These are phyloP conservation scores for Minunthozetes semirufus DNA, from an alignment of 2,888 invertebrate genomes.

Conservation along the genomic window DNA sequence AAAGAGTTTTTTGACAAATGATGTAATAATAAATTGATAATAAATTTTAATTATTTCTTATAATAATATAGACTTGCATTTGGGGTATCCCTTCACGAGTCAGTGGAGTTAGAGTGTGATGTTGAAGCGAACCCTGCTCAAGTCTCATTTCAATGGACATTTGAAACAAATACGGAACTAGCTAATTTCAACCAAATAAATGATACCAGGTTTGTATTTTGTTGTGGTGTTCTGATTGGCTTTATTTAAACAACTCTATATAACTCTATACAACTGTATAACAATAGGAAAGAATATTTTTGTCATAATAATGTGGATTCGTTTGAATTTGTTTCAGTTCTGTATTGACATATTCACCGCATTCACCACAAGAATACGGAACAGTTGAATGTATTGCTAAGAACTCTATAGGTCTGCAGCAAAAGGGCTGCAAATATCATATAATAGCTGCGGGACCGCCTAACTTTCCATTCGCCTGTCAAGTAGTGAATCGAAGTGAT, in stretches of 20 bases:
- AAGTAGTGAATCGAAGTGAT: constrained; percentile 36
- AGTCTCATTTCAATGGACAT: constrained; percentile 41
- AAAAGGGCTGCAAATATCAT: constrained; percentile 36
- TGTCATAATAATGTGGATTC: too few species aligned
- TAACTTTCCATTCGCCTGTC: constrained; percentile 37
- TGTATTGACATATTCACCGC: constrained; percentile 33
- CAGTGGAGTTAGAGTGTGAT: constrained; percentile 35
- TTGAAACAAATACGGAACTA: constrained; percentile 33
- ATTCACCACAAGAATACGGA: constrained; percentile 36
- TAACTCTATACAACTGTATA: background rate
- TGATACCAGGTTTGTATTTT: constrained; percentile 31
- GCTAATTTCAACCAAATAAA: constrained; percentile 31
- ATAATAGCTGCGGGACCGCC: constrained; percentile 38
- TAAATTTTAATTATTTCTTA: too few species aligned
- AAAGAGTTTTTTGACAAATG: too few species aligned
- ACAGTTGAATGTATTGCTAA: constrained; percentile 38
- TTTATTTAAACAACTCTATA: background rate
- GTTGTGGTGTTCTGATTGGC: background rate
- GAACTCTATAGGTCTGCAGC: constrained; percentile 39
- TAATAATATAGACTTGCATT: constrained; percentile 37
- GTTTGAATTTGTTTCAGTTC: constrained; percentile 35
- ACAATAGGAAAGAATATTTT: background rate
- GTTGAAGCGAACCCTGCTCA: constrained; percentile 42
- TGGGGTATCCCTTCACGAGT: constrained; percentile 37
- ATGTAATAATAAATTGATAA: too few species aligned